Conservation (phyloP, 23 tunicate genomes). For the Trididemnum nubilum region DNA sequence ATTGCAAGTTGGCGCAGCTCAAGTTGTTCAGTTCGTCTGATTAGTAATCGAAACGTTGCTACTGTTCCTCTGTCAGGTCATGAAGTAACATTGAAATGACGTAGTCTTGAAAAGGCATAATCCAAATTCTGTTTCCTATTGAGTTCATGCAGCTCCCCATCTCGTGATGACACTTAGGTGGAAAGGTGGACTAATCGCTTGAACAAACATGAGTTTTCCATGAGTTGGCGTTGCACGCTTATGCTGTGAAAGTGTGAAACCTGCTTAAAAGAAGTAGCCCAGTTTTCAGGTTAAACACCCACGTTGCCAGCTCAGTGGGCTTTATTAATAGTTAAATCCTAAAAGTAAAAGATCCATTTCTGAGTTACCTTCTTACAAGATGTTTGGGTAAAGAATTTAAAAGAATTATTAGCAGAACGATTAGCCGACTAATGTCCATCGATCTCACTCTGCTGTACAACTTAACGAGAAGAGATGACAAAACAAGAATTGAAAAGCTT, state of each 20-base stretch:
- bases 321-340: neutral
- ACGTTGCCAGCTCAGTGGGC: conserved; percentile 1
- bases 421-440: neutral
- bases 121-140: neutral
- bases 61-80: neutral
- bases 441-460: neutral
- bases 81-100: neutral
- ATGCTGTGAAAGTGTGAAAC: neutral
- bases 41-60: neutral
- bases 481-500: neutral
- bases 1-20: neutral
- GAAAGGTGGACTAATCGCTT: neutral
- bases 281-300: neutral
- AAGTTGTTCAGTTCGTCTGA: neutral
- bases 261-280: neutral
- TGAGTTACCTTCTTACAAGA: neutral
- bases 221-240: neutral
- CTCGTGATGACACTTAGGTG: neutral
- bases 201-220: neutral
- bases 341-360: neutral
- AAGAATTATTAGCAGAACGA: neutral
- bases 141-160: neutral
- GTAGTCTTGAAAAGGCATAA: neutral
- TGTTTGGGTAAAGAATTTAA: neutral
- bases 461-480: neutral